These are phyloP conservation scores for Sitophilus oryzae DNA, from an alignment of 1,140 invertebrate species.

Conservation along the genomic window DNA sequence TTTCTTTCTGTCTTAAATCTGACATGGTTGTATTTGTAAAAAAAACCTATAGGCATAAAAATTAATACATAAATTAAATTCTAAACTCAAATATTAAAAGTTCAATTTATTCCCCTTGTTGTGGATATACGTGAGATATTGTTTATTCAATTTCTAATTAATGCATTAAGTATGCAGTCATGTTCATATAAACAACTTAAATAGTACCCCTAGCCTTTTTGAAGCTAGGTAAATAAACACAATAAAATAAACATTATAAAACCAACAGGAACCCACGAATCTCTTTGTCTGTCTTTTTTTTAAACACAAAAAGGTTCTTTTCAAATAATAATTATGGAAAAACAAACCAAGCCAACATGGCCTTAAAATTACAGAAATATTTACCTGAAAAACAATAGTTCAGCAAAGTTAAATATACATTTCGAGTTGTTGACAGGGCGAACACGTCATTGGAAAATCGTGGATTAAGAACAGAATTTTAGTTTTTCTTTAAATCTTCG, in stretches of 20 bases:
- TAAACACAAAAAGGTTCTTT: neutral
- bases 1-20: constrained; percentile 23
- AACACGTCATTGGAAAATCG: neutral
- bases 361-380: neutral
- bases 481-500: neutral
- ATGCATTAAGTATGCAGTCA: neutral
- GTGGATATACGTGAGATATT: neutral
- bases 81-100: no score
- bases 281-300: constrained; percentile 1
- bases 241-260: constrained; percentile 8
- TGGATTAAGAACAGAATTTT: neutral
- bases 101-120: no score
- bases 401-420: neutral
- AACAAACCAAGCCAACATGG: constrained; percentile 12
- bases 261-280: neutral
- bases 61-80: neutral
- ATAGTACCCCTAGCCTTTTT: neutral
- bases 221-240: neutral
- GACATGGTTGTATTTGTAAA: constrained; percentile 2
- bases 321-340: neutral
- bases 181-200: neutral
- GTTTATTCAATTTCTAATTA: neutral
- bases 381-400: neutral
- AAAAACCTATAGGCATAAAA: neutral
- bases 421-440: neutral